phyloP scores from a whole-genome alignment of 2,888 invertebrate species.

The Andrena marginata region DNA sequence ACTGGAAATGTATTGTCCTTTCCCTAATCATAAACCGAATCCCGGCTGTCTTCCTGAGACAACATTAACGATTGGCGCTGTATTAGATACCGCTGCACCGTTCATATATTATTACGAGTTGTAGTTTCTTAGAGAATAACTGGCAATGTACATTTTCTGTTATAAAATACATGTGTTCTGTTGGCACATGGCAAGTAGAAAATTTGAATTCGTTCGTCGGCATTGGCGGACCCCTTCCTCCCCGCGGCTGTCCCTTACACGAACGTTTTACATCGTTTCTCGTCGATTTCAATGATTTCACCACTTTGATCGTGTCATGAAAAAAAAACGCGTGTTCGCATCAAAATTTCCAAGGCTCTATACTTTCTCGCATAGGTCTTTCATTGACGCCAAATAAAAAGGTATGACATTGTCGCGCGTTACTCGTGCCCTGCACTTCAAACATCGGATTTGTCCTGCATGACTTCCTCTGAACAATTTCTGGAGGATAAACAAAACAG shows the following conservation, averaged over 20 bases:
- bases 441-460: slow-evolving; percentile 79
- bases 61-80: slow-evolving; percentile 33
- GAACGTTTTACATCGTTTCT: slow-evolving; percentile 27
- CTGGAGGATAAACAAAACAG: slow-evolving; percentile 70
- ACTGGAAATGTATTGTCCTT: slow-evolving; percentile 50
- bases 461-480: slow-evolving; percentile 82
- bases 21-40: slow-evolving; percentile 25
- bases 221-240: slow-evolving; percentile 1
- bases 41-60: slow-evolving; percentile 45
- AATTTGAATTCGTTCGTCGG: slow-evolving; percentile 20
- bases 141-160: slow-evolving; percentile 59
- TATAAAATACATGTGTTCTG: slow-evolving; percentile 44
- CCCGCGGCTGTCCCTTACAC: neutral
- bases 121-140: slow-evolving; percentile 48
- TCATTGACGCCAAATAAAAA: slow-evolving; percentile 49
- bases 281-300: neutral
- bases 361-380: slow-evolving; percentile 24
- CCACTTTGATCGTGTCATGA: slow-evolving; percentile 5
- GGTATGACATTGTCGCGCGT: slow-evolving; percentile 23
- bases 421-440: slow-evolving; percentile 56
- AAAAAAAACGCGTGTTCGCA: slow-evolving; percentile 5
- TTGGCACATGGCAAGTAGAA: slow-evolving; percentile 59
- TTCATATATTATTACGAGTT: slow-evolving; percentile 37
- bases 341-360: slow-evolving; percentile 7
- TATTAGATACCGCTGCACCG: slow-evolving; percentile 41